Base-by-base conservation (phyloP, 2,888 invertebrate species). In the Microctonus aethiopoides region DNA sequence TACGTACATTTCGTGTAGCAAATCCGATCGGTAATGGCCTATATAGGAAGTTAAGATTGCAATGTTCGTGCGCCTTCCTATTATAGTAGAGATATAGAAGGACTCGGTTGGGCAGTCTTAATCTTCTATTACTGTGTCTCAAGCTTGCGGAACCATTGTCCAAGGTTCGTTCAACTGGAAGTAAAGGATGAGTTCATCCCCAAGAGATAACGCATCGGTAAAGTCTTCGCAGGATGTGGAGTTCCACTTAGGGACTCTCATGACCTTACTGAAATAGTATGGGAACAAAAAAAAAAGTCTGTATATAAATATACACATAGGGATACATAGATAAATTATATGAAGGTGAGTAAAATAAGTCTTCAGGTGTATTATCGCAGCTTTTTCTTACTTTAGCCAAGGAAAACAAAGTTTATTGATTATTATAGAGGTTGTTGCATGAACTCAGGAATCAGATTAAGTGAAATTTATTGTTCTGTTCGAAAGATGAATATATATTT, bases 21-120 rank as follows among this genome's bases (percentile, higher is more conserved):
- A 57, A 57, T 57, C 57, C 57, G 32, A 57, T 57, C 57, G 57
- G 57, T 57, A 57, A 57, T 57, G 57, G 57, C 29, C 16, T 32
- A 46, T 46, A 46, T 46, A 57, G 32, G 57, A 57, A 57, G 57
- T 57, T 57, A 34, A 57, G 32, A 57, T 57, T 57, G 57, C 57
- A 57, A 57, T 57, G 57, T 57, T 29, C 57, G 26, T 57, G 57
- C n/a, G 32, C 34, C 34, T 20, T 57, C 34, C 32, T 57, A 32
- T 32, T 26, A 29, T 10, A 26, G 54, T 57, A 34, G n/a, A 34
- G 26, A 54, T 54, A 54, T 54, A 54, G 57, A 57, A 34, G 34
- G 57, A 57, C 57, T 57, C 29, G 26, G 13, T 5, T 57, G 57
- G 57, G 32, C 34, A 16, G 32, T 57, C 32, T 57, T 57, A 57